phyloP scores from a whole-genome alignment of 2,888 invertebrate genomes.

The Cataglyphis albicans region DNA sequence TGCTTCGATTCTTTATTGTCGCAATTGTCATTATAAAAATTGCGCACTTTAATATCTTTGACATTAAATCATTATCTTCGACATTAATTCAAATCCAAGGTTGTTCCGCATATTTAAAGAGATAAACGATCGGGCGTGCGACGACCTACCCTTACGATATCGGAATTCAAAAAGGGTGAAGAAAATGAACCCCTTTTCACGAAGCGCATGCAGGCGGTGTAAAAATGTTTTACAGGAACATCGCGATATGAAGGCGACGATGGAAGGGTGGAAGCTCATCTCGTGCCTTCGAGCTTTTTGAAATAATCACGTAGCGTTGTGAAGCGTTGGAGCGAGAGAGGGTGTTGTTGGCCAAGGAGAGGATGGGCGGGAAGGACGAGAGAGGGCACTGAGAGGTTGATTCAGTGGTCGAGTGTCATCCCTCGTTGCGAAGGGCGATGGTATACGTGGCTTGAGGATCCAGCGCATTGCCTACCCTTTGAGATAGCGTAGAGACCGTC shows the following conservation, averaged over 20 bases:
- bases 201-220: slow-evolving; percentile 37
- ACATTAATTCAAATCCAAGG: slow-evolving; percentile 20
- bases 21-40: slow-evolving; percentile 5
- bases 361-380: slow-evolving; percentile 57
- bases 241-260: slow-evolving; percentile 32
- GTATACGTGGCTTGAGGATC: slow-evolving; percentile 76
- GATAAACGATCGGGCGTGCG: slow-evolving; percentile 63
- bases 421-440: slow-evolving; percentile 76
- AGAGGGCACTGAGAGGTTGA: slow-evolving; percentile 73
- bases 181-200: slow-evolving; percentile 23
- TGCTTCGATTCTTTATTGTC: background rate
- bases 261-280: slow-evolving; percentile 66
- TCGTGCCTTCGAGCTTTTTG: slow-evolving; percentile 78
- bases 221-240: slow-evolving; percentile 48
- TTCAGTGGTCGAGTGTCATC: slow-evolving; percentile 79
- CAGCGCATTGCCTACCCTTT: slow-evolving; percentile 67
- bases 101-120: slow-evolving; percentile 64
- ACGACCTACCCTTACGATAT: slow-evolving; percentile 61
- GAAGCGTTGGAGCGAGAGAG: slow-evolving; percentile 74
- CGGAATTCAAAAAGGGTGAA: slow-evolving; percentile 22
- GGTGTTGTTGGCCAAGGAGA: slow-evolving; percentile 66
- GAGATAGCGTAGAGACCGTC: slow-evolving; percentile 44
- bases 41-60: no score
- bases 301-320: slow-evolving; percentile 83
- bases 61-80: background rate